Conservation (phyloP, 2,797 vertebrate genomes). For the Phalloptychus januarius region DNA sequence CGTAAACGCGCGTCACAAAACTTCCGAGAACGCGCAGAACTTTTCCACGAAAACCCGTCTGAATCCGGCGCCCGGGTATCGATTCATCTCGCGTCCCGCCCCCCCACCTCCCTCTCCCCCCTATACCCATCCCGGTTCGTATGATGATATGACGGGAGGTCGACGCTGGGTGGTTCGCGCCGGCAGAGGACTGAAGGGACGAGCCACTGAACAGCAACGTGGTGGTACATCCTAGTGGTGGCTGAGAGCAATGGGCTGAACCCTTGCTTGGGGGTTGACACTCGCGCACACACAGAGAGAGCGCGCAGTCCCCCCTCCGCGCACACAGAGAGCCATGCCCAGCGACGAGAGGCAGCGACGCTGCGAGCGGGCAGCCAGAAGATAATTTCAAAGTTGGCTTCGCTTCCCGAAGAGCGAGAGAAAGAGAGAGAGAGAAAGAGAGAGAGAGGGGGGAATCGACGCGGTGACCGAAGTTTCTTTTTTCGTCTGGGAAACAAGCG, state of each 20-base stretch:
- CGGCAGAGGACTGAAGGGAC: conserved; percentile 47
- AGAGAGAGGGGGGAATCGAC: neutral
- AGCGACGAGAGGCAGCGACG: conserved; percentile 50
- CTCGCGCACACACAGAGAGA: conserved; percentile 70
- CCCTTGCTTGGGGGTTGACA: conserved; percentile 78
- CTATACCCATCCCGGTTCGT: no score
- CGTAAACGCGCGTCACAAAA: neutral
- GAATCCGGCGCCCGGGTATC: conserved; percentile 27
- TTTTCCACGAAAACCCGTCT: neutral
- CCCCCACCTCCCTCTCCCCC: no score
- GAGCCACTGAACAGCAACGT: conserved; percentile 77
- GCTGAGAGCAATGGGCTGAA: conserved; percentile 83
- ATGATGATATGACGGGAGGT: conserved; percentile 63
- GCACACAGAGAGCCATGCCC: conserved; percentile 56
- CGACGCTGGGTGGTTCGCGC: conserved; percentile 62
- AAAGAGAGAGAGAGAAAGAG: no score
- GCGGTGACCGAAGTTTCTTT: conserved; percentile 8
- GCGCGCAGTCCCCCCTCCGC: conserved; percentile 63
- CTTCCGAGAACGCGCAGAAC: neutral
- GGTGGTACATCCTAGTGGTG: conserved; percentile 89
- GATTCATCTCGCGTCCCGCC: neutral
- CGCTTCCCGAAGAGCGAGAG: conserved; percentile 5
- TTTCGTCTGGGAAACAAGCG: conserved; percentile 6
- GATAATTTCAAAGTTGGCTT: conserved; percentile 64
- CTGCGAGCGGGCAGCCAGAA: conserved; percentile 46